phyloP scores from a whole-genome alignment of 2,113 vertebrate genomes.

The Eubucco bourcierii region DNA sequence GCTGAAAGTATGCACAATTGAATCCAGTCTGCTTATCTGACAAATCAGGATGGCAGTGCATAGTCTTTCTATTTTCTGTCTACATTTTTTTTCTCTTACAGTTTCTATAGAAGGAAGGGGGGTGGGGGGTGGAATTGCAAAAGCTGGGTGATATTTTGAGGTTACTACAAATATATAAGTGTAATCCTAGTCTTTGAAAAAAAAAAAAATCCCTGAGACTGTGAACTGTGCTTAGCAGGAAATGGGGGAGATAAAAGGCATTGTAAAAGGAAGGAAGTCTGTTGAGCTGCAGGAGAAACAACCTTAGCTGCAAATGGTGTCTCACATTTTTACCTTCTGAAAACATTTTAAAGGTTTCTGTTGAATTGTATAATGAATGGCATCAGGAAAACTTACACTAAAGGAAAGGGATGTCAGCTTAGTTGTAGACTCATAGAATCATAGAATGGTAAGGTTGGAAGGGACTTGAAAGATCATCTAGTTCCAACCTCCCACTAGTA shows the following conservation, averaged over 20 bases:
- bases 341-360: neutral
- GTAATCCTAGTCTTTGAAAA: neutral
- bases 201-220: neutral
- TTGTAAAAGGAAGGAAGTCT: neutral
- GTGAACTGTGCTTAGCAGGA: neutral
- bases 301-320: neutral
- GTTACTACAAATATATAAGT: neutral
- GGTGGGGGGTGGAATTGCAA: neutral
- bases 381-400: neutral
- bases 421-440: neutral
- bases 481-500: too few species aligned
- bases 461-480: too few species aligned
- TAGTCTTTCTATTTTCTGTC: neutral
- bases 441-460: too few species aligned
- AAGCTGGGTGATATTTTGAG: neutral
- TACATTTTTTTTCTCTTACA: neutral
- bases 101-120: neutral
- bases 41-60: neutral
- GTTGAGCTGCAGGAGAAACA: neutral
- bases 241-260: neutral
- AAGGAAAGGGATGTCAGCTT: neutral
- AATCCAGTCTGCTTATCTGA: neutral
- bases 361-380: neutral
- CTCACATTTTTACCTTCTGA: neutral
- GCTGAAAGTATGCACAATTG: conserved; percentile 8